A percentile compares a stretch with the other conserved stretches of the same genome.
Conservation (phyloP, 2,888 invertebrate genomes). For the Hedya salicella region DNA sequence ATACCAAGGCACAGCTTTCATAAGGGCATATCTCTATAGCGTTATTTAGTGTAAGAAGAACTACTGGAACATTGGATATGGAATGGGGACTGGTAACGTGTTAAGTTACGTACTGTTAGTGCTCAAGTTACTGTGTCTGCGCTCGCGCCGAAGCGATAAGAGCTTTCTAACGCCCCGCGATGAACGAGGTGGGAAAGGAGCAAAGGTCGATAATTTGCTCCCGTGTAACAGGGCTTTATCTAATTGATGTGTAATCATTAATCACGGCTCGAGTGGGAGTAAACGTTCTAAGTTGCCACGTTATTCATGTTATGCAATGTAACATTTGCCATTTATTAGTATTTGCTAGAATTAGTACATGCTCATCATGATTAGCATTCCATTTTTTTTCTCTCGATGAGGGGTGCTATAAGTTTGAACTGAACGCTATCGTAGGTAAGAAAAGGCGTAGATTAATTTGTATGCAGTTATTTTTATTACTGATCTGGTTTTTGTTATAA, state of each 20-base stretch:
- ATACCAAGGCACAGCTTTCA: too few relatives aligned
- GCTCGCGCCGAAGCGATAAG: conserved; percentile 58
- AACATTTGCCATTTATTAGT: not conserved
- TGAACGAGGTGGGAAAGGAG: conserved; percentile 68
- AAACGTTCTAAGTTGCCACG: conserved; percentile 39
- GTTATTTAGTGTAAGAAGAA: too few relatives aligned
- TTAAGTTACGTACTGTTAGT: conserved; percentile 16
- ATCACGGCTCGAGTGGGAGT: conserved; percentile 48
- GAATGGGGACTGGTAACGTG: too few relatives aligned
- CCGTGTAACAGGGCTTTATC: conserved; percentile 59
- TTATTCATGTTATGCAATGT: conserved; percentile 15
- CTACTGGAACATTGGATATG: too few relatives aligned
- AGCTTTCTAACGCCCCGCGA: conserved; percentile 74
- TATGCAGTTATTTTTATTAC: too few relatives aligned
- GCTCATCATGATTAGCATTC: too few relatives aligned
- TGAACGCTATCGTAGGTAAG: too few relatives aligned
- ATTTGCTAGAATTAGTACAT: not conserved
- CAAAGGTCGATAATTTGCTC: conserved; percentile 73
- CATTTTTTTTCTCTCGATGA: too few relatives aligned
- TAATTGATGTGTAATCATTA: conserved; percentile 59
- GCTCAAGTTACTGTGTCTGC: conserved; percentile 42
- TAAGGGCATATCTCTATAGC: too few relatives aligned
- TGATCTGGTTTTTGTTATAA: too few relatives aligned
- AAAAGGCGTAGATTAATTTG: too few relatives aligned
- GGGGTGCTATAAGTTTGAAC: too few relatives aligned